Evolutionary conservation across 1,140 invertebrate genomes (phyloP).

Genomic region (Dendrolimus punctatus): DNA sequence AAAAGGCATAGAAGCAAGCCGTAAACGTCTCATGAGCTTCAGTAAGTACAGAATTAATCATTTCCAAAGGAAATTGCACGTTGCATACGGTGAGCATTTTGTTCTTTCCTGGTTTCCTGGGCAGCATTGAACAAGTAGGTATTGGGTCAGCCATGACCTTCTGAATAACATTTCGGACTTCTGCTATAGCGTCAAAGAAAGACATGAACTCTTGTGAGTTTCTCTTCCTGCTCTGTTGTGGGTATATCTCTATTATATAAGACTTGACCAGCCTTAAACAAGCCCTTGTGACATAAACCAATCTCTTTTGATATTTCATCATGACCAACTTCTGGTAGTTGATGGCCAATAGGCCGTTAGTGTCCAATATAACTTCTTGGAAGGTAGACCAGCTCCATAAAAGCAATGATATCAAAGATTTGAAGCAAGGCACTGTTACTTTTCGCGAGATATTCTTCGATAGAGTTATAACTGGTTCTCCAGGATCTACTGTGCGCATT

Average conservation of each 20-base stretch:
- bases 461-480: conserved; percentile 83
- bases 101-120: conserved; percentile 29
- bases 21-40: conserved; percentile 94
- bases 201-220: conserved; percentile 80
- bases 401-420: conserved; percentile 84
- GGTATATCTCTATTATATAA: conserved; percentile 93
- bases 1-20: conserved; percentile 95
- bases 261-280: conserved; percentile 86
- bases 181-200: conserved; percentile 89
- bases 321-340: conserved; percentile 54
- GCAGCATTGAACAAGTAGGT: conserved; percentile 63
- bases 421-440: conserved; percentile 88
- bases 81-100: conserved; percentile 42
- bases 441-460: conserved; percentile 84
- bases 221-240: conserved; percentile 76
- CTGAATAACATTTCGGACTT: conserved; percentile 86
- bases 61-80: conserved; percentile 63
- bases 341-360: conserved; percentile 60
- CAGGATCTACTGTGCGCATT: conserved; percentile 43
- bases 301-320: conserved; percentile 79
- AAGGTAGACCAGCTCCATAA: conserved; percentile 88
- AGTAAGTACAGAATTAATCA: conserved; percentile 83
- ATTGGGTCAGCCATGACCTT: conserved; percentile 87
- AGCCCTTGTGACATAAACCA: conserved; percentile 91
- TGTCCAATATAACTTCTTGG: conserved; percentile 77